Conservation (phyloP, 2,113 vertebrate genomes). For the Ailurus styani region DNA sequence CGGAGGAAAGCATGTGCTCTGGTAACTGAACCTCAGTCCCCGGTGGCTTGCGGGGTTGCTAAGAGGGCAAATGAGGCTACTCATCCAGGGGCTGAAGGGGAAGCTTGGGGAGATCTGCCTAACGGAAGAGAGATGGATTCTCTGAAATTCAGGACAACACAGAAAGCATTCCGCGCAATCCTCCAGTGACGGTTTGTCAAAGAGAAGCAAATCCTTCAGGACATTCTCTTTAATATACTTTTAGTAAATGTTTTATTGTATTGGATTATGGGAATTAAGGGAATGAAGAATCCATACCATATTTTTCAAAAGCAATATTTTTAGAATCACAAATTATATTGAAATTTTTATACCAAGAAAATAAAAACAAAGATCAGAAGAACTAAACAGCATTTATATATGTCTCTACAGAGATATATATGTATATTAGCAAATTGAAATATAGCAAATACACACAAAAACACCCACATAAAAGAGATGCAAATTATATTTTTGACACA, state of each 20-base stretch:
- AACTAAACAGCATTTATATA: conserved; percentile 78
- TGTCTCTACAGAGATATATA: conserved; percentile 78
- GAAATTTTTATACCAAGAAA: conserved; percentile 75
- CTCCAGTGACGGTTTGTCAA: conserved; percentile 59
- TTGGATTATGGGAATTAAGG: conserved; percentile 75
- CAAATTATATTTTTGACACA: conserved; percentile 80
- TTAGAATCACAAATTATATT: conserved; percentile 77
- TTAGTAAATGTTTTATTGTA: conserved; percentile 77
- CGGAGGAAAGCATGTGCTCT: neutral
- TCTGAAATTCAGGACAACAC: neutral
- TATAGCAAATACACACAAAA: conserved; percentile 73
- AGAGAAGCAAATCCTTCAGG: conserved; percentile 70
- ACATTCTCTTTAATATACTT: conserved; percentile 76
- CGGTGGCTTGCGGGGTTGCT: neutral
- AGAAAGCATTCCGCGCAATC: neutral
- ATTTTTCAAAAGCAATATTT: conserved; percentile 77
- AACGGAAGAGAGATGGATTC: conserved; percentile 32
- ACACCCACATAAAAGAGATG: conserved; percentile 75
- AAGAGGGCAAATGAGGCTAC: accelerated
- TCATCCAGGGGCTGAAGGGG: neutral
- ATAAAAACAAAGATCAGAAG: conserved; percentile 78
- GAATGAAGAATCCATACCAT: conserved; percentile 57
- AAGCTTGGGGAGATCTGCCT: neutral
- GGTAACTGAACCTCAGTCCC: neutral
- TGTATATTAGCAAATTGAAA: conserved; percentile 78